A percentile compares a stretch with the other conserved stretches of the same genome.
Evolutionary conservation across 1,140 invertebrate genomes (phyloP).

Genomic region (Microplitis mediator): DNA sequence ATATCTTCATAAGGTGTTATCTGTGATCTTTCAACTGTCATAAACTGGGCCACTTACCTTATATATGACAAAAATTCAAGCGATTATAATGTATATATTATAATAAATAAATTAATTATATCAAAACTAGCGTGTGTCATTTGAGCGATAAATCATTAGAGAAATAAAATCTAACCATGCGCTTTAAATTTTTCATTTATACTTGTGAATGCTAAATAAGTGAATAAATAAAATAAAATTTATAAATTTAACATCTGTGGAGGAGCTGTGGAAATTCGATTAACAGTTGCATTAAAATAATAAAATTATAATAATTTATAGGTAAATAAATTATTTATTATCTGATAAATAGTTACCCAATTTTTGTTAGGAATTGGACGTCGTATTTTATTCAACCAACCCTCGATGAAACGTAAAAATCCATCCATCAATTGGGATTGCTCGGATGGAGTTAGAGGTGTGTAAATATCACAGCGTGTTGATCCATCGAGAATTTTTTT

Average conservation of each 20-base stretch:
- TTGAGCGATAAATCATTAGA: too few relatives aligned
- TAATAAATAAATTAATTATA: too few relatives aligned
- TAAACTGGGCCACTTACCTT: too few relatives aligned
- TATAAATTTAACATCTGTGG: neutral
- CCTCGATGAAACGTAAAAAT: constrained; percentile 88
- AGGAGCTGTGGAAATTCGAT: neutral
- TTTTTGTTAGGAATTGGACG: constrained; percentile 71
- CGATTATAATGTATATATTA: neutral
- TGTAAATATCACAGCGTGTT: constrained; percentile 82
- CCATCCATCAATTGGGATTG: constrained; percentile 69
- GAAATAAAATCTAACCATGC: too few relatives aligned
- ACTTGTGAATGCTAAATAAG: neutral
- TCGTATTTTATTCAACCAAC: constrained; percentile 87
- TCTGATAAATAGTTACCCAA: constrained; percentile 48
- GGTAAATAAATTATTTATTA: neutral
- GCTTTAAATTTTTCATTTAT: neutral
- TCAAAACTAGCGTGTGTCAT: too few relatives aligned
- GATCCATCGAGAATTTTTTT: constrained; percentile 74
- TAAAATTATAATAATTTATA: constrained; percentile 2
- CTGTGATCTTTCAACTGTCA: too few relatives aligned
- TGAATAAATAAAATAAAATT: too few relatives aligned
- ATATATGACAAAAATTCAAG: too few relatives aligned
- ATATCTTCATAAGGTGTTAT: too few relatives aligned
- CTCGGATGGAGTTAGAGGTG: constrained; percentile 67
- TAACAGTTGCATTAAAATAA: constrained; percentile 4